Evolutionary conservation across 35 echinoderm and acorn worm genomes (phyloP).

Genomic region (Eucidaris tribuloides): DNA sequence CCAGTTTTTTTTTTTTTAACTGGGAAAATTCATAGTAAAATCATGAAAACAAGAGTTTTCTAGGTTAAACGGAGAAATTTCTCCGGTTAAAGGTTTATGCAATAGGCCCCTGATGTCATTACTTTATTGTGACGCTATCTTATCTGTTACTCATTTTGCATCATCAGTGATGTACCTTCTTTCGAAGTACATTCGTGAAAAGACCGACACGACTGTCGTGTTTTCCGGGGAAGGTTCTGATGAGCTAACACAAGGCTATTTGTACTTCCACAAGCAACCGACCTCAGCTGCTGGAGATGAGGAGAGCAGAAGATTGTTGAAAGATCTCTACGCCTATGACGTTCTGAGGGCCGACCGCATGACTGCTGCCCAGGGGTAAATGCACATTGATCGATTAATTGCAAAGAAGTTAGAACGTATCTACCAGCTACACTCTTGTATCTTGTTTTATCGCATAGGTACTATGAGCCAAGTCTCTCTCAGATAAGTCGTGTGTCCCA

Average conservation of each 20-base stretch:
- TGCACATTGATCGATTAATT: background rate
- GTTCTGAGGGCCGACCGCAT: constrained; percentile 80
- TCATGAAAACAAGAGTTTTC: no score
- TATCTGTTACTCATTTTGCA: no score
- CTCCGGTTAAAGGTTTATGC: no score
- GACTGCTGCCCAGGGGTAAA: constrained; percentile 79
- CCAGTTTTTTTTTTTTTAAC: no score
- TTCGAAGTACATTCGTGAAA: constrained; percentile 67
- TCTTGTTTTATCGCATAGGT: background rate
- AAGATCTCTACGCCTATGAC: constrained; percentile 88
- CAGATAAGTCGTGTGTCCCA: background rate
- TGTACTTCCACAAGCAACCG: constrained; percentile 89
- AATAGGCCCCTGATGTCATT: no score
- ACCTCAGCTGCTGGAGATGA: constrained; percentile 64
- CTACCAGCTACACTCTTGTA: no score
- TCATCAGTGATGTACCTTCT: constrained; percentile 81
- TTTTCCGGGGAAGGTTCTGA: constrained; percentile 94
- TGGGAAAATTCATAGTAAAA: no score
- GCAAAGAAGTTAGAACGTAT: background rate
- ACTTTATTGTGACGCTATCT: no score
- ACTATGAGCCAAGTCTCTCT: background rate
- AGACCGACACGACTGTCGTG: constrained; percentile 80
- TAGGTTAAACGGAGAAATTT: no score
- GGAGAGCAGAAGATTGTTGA: constrained; percentile 69
- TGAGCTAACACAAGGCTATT: constrained; percentile 86